A percentile compares a stretch with the other conserved stretches of the same genome.
Evolutionary conservation across 2,888 invertebrate species (phyloP).

Genomic region (Thecophora atra): DNA sequence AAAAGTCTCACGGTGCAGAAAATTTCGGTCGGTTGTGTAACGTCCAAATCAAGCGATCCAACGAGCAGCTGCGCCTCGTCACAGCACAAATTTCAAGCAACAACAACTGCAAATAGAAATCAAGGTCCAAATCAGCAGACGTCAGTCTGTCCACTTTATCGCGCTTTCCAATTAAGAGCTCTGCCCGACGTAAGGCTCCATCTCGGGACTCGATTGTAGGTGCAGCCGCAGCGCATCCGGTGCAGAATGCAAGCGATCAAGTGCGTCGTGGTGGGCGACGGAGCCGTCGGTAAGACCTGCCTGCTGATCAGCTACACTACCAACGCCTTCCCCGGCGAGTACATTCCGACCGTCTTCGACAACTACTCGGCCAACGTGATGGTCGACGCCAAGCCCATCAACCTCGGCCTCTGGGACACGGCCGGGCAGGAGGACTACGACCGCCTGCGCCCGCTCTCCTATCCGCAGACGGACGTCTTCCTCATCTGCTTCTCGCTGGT

Average conservation of each 20-base stretch:
- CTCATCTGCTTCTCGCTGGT: slow-evolving; percentile 64
- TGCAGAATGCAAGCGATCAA: slow-evolving; percentile 62
- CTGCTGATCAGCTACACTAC: slow-evolving; percentile 64
- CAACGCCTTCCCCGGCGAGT: slow-evolving; percentile 64
- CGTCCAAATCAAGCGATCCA: slow-evolving; percentile 10
- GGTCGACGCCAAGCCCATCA: slow-evolving; percentile 64
- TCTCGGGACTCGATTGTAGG: neutral
- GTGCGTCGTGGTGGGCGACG: slow-evolving; percentile 64
- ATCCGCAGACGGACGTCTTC: slow-evolving; percentile 63
- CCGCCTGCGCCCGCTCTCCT: slow-evolving; percentile 61
- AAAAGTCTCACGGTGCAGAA: neutral
- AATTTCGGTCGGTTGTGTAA: slow-evolving; percentile 15
- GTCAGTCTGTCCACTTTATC: no score
- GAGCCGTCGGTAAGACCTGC: slow-evolving; percentile 64
- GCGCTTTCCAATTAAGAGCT: neutral
- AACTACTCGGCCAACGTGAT: slow-evolving; percentile 64
- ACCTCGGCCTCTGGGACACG: slow-evolving; percentile 63
- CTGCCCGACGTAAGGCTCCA: neutral
- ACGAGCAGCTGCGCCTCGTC: neutral
- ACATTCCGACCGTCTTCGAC: slow-evolving; percentile 64
- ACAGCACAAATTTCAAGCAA: neutral
- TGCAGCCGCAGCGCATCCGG: neutral
- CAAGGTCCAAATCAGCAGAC: neutral
- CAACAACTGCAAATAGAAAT: slow-evolving; percentile 32
- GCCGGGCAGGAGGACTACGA: slow-evolving; percentile 64